phyloP scores from a whole-genome alignment of 2,113 vertebrate genomes.

The Solenodon paradoxus region DNA sequence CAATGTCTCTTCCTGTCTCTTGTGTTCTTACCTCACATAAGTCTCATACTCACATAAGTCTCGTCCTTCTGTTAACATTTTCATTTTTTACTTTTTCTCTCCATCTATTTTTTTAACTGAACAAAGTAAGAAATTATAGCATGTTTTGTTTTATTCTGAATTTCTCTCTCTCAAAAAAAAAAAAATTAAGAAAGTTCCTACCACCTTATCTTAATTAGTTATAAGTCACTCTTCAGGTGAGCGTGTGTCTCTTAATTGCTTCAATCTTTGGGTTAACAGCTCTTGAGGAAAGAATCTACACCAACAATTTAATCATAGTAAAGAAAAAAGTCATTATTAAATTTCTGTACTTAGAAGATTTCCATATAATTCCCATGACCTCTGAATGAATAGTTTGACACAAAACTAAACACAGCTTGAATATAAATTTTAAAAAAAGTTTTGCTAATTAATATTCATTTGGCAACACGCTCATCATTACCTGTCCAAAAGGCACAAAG shows the following conservation, averaged over 20 bases:
- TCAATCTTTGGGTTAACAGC: neutral
- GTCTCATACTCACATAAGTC: too few relatives aligned
- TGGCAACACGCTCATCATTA: slow-evolving; percentile 69
- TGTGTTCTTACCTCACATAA: neutral
- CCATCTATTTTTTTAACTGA: neutral
- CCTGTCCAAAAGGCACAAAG: slow-evolving; percentile 98
- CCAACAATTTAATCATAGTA: neutral
- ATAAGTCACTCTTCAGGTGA: neutral
- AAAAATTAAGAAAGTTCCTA: neutral
- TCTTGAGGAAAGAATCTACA: neutral
- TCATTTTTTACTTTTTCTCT: neutral
- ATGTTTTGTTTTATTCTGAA: neutral
- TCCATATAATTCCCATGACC: neutral
- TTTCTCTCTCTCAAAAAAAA: neutral
- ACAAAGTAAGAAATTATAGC: neutral
- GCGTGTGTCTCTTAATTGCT: neutral
- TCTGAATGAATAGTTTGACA: neutral
- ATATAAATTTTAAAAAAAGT: slow-evolving; percentile 17
- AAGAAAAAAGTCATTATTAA: slow-evolving; percentile 25
- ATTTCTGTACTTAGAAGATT: slow-evolving; percentile 30
- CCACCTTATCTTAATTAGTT: neutral
- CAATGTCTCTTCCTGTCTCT: neutral
- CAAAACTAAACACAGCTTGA: slow-evolving; percentile 1
- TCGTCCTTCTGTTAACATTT: neutral
- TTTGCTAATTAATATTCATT: slow-evolving; percentile 51